Conservation (phyloP, 1,140 invertebrate species). For the Hesperophylax magnus region DNA sequence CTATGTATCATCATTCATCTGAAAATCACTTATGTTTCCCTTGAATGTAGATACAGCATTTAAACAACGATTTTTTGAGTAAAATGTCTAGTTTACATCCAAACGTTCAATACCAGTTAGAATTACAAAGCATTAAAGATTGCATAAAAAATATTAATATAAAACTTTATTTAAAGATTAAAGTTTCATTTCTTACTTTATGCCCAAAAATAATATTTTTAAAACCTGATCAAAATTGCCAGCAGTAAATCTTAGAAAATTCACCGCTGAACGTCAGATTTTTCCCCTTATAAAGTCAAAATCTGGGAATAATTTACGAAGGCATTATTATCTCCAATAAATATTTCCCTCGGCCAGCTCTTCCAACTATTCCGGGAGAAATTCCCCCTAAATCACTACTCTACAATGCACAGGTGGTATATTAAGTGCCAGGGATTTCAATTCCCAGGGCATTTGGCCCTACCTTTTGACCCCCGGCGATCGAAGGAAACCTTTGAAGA, state of each 20-base stretch:
- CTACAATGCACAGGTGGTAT: conserved; percentile 42
- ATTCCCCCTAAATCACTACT: conserved; percentile 35
- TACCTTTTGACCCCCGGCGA: conserved; percentile 38
- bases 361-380: conserved; percentile 30
- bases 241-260: conserved; percentile 7
- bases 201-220: neutral
- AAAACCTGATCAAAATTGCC: conserved; percentile 18
- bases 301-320: conserved; percentile 35
- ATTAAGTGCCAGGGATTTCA: conserved; percentile 40
- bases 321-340: conserved; percentile 41
- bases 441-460: conserved; percentile 36
- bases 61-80: no score
- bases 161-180: no score
- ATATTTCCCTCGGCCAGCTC: conserved; percentile 14
- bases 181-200: neutral
- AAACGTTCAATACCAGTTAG: neutral
- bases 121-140: no score
- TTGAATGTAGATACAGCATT: no score
- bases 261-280: conserved; percentile 11
- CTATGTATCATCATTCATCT: neutral
- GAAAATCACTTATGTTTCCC: neutral
- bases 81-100: neutral
- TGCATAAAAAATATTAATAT: no score
- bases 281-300: conserved; percentile 34
- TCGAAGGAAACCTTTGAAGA: conserved; percentile 40